Conservation (phyloP, 2,113 vertebrate species). For the Apaloderma vittatum region DNA sequence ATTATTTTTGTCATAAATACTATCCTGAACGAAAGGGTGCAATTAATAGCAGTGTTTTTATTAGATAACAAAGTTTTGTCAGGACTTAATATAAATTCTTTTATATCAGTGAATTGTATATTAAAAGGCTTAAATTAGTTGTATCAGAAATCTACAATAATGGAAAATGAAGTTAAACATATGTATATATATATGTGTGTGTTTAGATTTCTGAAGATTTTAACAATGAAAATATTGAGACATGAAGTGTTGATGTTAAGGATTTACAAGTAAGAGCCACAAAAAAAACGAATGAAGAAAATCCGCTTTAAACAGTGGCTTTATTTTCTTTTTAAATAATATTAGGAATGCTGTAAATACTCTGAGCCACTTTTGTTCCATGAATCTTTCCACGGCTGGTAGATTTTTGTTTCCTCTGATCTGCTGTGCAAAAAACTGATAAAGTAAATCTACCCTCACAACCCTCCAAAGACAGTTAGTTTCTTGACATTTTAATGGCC, state of each 20-base stretch:
- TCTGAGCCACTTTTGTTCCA: background rate
- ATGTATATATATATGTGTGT: background rate
- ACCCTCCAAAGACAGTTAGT: background rate
- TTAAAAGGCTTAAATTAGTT: background rate
- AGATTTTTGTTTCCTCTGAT: background rate
- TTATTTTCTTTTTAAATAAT: background rate
- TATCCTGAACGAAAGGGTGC: background rate
- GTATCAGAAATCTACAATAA: background rate
- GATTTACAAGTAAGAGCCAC: background rate
- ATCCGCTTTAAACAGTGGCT: background rate
- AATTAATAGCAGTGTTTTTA: background rate
- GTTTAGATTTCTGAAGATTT: background rate
- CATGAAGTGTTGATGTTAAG: background rate
- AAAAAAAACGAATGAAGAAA: background rate
- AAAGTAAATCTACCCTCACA: constrained; percentile 1
- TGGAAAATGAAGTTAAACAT: background rate
- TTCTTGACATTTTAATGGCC: constrained; percentile 6
- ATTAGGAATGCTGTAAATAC: background rate
- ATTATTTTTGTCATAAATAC: background rate
- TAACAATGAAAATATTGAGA: background rate
- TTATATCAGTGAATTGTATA: background rate
- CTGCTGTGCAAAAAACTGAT: background rate
- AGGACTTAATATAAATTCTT: background rate
- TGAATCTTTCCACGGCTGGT: background rate
- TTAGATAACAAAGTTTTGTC: background rate